Conservation (phyloP, 2,113 vertebrate genomes). For the Hippocampus barbouri region DNA sequence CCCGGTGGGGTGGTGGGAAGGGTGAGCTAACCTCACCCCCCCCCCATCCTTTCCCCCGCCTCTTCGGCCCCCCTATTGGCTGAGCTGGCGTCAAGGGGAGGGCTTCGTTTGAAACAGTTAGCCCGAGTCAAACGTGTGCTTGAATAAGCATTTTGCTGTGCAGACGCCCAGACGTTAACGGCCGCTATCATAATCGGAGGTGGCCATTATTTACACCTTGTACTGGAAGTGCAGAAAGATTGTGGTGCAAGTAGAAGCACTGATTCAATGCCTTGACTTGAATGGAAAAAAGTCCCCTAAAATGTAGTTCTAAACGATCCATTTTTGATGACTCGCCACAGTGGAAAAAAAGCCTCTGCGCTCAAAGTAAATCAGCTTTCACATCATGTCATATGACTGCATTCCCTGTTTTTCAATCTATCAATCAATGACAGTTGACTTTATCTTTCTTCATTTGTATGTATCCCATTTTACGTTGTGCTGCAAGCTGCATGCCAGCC, state of each 20-base stretch:
- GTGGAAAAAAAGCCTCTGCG: neutral
- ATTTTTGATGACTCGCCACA: neutral
- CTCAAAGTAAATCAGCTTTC: neutral
- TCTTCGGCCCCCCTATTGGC: constrained; percentile 59
- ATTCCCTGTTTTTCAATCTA: too few species aligned
- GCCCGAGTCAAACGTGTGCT: constrained; percentile 31
- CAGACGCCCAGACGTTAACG: neutral
- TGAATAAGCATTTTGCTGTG: neutral
- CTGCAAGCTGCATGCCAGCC: too few species aligned
- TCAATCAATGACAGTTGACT: too few species aligned
- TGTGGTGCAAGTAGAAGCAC: too few species aligned
- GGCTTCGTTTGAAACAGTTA: constrained; percentile 40
- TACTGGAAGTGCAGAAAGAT: neutral
- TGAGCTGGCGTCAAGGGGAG: constrained; percentile 39
- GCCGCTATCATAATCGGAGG: neutral
- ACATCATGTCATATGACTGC: too few species aligned
- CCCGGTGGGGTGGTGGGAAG: constrained; percentile 1
- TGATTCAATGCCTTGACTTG: too few species aligned
- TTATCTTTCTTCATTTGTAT: too few species aligned
- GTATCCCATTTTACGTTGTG: too few species aligned
- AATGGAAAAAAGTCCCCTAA: too few species aligned
- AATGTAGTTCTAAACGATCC: too few species aligned
- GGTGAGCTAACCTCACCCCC: neutral
- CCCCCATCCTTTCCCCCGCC: constrained; percentile 31
- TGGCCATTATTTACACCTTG: neutral